Base-by-base conservation (phyloP, 2,113 vertebrate genomes). In the Eudorcas thomsonii region DNA sequence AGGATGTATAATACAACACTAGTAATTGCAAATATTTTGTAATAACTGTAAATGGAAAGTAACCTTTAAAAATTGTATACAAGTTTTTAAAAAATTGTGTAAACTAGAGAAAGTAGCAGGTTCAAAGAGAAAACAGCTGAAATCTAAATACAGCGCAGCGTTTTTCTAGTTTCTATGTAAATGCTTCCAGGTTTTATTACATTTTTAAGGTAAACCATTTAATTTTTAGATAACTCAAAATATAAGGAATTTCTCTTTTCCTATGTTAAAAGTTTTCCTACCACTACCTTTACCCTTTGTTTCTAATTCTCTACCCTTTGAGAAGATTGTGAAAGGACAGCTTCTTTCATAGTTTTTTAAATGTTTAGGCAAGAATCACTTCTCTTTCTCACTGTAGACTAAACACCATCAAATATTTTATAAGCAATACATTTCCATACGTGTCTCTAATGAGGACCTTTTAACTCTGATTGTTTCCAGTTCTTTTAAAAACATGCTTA, bases 361-460 rank as follows among this genome's bases (percentile, higher is more conserved):
- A 57, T 92, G 23, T 95, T 97, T 90, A 95, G 25, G 55, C 62
- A 97, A 80, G 19, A 74, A 86, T 96, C 83, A 54, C 95, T 96
- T 92, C 62, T 96, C 21, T 59, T 95, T 30, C 43, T 93, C 57
- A 55, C 78, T 55, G 39, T 91, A 82, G 25, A 48, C 87, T 91
- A 93, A 97, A 93, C 45, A 88, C 36, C 26, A 88, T 85, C 57
- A 84, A 17, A 48, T 93, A 1, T 86, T 96, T 95, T 90, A 71
- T 25, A 83, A 43, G 60, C n/a, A 95, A 59, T 23, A 88, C 52
- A 90, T 97, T 97, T 94, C 80, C 10, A 28, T 81, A 57, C 23
- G 50, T 14, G 52, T 74, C 28, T 93, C 50, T 45, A 8, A 15
- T 92, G 85, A 94, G 19, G 45, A 33, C 36, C 92, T 94, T 89